These are phyloP conservation scores for Pteronura brasiliensis DNA, from an alignment of 2,113 vertebrate species.

Conservation along the genomic window DNA sequence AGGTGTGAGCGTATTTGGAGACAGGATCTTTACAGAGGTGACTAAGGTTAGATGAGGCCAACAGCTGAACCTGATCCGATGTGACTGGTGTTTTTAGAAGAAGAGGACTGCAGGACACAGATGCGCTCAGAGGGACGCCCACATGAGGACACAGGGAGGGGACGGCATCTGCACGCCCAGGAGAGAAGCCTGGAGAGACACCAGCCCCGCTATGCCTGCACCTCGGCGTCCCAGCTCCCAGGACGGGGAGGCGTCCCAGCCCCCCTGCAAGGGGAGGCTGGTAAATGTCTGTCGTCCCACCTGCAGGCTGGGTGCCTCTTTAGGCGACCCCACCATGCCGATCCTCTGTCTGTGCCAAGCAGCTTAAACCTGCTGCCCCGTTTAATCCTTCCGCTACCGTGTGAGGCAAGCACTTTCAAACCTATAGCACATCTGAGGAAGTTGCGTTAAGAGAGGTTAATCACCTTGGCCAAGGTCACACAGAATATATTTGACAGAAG, in stretches of 20 bases:
- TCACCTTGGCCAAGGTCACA: neutral
- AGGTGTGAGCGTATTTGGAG: neutral
- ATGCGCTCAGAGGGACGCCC: accelerated
- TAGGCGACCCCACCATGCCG: neutral
- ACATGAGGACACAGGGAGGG: neutral
- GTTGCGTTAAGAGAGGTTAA: neutral
- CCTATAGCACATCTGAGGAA: neutral
- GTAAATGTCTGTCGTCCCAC: neutral
- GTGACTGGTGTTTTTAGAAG: neutral
- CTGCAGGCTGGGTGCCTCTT: neutral
- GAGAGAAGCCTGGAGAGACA: neutral
- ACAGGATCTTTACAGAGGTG: neutral
- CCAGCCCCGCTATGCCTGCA: accelerated
- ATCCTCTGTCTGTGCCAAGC: neutral
- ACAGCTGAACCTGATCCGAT: neutral
- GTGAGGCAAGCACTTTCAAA: neutral
- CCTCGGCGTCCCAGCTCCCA: accelerated
- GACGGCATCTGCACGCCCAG: accelerated
- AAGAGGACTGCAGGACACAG: neutral
- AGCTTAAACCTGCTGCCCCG: neutral
- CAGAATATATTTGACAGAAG: neutral
- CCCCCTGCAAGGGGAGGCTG: too few relatives aligned
- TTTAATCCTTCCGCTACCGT: neutral
- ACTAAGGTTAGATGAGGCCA: neutral
- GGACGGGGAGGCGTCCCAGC: neutral